Conservation (phyloP, 1,140 invertebrate genomes). For the Papilio polyxenes region DNA sequence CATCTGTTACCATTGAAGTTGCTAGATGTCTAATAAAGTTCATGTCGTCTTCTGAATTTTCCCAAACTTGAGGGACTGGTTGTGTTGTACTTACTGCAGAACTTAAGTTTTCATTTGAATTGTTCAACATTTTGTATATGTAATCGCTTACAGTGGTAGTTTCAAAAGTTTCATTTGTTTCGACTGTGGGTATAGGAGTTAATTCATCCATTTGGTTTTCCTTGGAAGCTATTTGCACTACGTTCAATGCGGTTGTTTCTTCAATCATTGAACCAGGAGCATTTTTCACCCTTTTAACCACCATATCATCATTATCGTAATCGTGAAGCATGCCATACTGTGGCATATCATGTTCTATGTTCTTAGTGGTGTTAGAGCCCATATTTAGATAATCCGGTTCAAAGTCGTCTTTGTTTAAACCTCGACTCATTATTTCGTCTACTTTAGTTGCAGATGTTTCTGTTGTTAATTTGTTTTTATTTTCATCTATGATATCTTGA, state of each 20-base stretch:
- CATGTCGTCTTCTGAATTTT: conserved; percentile 58
- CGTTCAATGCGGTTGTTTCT: conserved; percentile 23
- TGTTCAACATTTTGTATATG: conserved; percentile 60
- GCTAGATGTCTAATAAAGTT: conserved; percentile 48
- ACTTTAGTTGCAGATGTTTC: conserved; percentile 55
- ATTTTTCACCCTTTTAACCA: conserved; percentile 71
- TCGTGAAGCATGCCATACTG: conserved; percentile 67
- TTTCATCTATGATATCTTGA: conserved; percentile 60
- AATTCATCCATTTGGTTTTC: conserved; percentile 39
- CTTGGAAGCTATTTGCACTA: conserved; percentile 44
- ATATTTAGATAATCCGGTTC: conserved; percentile 73
- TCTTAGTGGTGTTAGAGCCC: conserved; percentile 57
- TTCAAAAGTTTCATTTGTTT: conserved; percentile 48
- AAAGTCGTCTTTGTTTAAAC: conserved; percentile 66
- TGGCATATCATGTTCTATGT: conserved; percentile 59
- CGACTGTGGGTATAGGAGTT: conserved; percentile 33
- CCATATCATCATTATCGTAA: conserved; percentile 68
- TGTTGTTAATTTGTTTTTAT: conserved; percentile 55
- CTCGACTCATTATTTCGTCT: conserved; percentile 62
- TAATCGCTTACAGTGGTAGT: conserved; percentile 65
- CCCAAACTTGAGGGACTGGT: conserved; percentile 68
- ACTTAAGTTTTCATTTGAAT: conserved; percentile 38
- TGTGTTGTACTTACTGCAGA: conserved; percentile 25
- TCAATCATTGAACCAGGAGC: conserved; percentile 55
- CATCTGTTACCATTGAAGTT: conserved; percentile 38